A percentile compares a stretch with the other conserved stretches of the same genome.
phyloP scores from a whole-genome alignment of 2,113 vertebrate genomes.

The Myotis yumanensis region DNA sequence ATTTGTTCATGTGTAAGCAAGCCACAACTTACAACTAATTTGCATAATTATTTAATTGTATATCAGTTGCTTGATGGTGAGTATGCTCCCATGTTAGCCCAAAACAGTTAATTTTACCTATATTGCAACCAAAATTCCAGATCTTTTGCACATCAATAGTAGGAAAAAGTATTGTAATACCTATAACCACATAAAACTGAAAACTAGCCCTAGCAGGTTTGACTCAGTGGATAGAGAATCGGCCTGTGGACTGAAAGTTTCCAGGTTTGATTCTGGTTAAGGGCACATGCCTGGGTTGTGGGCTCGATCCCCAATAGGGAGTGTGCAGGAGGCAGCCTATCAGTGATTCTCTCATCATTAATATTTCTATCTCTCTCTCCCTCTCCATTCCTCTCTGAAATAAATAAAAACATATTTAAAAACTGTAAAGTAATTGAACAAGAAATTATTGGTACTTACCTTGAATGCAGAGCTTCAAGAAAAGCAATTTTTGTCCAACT shows the following conservation, averaged over 20 bases:
- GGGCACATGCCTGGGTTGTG: no score
- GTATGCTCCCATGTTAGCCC: background rate
- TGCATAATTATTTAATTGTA: background rate
- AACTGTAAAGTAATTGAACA: background rate
- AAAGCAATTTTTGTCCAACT: background rate
- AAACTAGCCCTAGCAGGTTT: background rate
- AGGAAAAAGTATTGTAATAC: background rate
- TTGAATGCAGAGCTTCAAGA: background rate
- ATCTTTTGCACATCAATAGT: background rate
- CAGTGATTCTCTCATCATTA: no score
- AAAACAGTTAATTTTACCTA: background rate
- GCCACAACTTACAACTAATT: background rate
- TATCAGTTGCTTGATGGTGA: background rate
- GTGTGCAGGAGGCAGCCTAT: no score
- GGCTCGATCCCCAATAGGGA: no score
- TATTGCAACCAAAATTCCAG: background rate
- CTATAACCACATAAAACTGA: background rate
- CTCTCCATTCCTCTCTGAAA: no score
- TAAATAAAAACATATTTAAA: background rate
- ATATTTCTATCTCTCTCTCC: no score
- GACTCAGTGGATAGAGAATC: no score
- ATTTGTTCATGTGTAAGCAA: conserved; percentile 3
- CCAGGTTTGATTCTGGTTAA: no score
- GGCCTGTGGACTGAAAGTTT: no score
- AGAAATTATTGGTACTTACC: background rate